Evolutionary conservation across 2,797 vertebrate species (phyloP), one percentile per base, ranked within the genome.

Genomic region (Falco cherrug): DNA sequence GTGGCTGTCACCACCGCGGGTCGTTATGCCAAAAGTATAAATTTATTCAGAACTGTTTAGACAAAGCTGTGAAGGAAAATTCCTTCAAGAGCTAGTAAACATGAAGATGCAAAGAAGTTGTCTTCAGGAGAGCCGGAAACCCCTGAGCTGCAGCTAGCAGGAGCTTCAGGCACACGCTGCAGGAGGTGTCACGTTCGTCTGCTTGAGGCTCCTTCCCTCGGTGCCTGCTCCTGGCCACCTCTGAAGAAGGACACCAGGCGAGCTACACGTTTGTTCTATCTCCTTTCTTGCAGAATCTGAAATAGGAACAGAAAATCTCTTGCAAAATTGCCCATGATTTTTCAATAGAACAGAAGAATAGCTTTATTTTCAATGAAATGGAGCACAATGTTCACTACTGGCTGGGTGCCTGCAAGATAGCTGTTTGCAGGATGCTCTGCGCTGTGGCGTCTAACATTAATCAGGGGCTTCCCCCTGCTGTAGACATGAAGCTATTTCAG

Each of bases 1-100:
- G 1, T 17, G 1, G 12, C 37, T 73, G 43, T 79, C 48, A 74
- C 20, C 26, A 9, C 25, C 48, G 50, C 0, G 0, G 28, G 20
- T 0, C 22, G 5, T 77, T 70, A 54, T 4, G 7, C 5, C 13
- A 37, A 31, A 80, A 67, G 6, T 39, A 47, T 28, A 21, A 56
- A 74, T 28, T 10, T 41, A 48, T 16, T 63, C 18, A 53, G 37
- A 93, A 69, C 11, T 47, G 9, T 84, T 94, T 47, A 65, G 33
- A 14, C 21, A 51, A 73, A 76, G 8, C 4, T 63, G 31, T 29
- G n/a, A 85, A 77, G 16, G 26, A 84, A 37, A 83, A 70, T 45
- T 77, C 59, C 26, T 90, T 78, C 41, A 63, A 47, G 43, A 76
- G 2, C 17, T 67, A 28, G 14, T 50, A 41, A 93, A 73, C 3